phyloP scores from a whole-genome alignment of 1,140 invertebrate species.

The Homalodisca vitripennis region DNA sequence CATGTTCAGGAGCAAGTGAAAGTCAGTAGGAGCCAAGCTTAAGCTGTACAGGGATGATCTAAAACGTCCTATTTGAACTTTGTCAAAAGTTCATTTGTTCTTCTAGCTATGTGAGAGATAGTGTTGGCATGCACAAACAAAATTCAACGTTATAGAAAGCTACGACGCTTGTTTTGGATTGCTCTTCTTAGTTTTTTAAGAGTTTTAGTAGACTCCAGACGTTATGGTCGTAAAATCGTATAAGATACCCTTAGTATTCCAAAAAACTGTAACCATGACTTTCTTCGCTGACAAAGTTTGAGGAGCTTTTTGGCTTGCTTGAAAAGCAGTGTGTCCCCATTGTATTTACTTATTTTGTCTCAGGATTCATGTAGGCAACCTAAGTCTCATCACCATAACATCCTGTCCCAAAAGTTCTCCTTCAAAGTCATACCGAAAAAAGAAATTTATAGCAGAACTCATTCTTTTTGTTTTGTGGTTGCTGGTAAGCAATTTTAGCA shows the following conservation, averaged over 20 bases:
- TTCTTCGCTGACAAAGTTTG: background rate
- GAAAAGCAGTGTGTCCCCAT: conserved; percentile 18
- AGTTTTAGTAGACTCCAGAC: background rate
- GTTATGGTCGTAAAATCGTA: background rate
- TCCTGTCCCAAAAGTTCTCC: no score
- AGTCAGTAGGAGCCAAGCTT: background rate
- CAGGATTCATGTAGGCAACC: no score
- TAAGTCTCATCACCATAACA: no score
- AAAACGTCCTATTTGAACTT: conserved; percentile 42
- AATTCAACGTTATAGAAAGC: conserved; percentile 26
- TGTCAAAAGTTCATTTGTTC: conserved; percentile 35
- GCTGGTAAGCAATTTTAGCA: no score
- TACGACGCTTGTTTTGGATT: conserved; percentile 1
- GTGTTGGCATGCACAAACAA: conserved; percentile 46
- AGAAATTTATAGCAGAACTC: no score
- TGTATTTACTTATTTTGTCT: no score
- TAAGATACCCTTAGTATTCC: conserved; percentile 14
- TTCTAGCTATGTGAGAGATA: conserved; percentile 39
- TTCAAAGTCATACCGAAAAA: no score
- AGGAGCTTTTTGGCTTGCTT: background rate
- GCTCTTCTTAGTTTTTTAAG: background rate
- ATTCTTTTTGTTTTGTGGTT: no score
- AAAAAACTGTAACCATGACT: conserved; percentile 19
- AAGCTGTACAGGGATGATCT: conserved; percentile 42
- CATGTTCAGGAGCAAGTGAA: background rate